A percentile compares a stretch with the other conserved stretches of the same genome.
phyloP scores from a whole-genome alignment of 2,797 vertebrate species.

The Micrastur ruficollis region DNA sequence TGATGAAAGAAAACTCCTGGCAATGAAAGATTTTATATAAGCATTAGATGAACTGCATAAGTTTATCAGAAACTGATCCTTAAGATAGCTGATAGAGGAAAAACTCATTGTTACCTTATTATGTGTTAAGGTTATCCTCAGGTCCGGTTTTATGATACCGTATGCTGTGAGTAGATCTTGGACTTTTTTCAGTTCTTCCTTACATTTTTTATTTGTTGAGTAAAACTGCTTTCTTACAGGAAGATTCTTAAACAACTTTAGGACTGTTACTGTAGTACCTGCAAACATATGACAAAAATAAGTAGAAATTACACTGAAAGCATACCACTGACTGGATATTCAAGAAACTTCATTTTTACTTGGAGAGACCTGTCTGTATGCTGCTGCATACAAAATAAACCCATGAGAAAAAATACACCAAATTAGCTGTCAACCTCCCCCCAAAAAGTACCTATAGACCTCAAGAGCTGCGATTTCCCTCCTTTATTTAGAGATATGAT shows the following conservation, averaged over 20 bases:
- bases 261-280: slow-evolving; percentile 91
- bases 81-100: background rate
- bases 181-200: slow-evolving; percentile 92
- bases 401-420: background rate
- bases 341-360: background rate
- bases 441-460: background rate
- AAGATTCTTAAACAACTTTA: slow-evolving; percentile 91
- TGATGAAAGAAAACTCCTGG: background rate
- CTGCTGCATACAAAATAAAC: background rate
- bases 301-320: background rate
- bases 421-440: background rate
- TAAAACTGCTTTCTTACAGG: slow-evolving; percentile 95
- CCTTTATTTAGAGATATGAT: background rate
- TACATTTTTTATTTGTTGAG: slow-evolving; percentile 88
- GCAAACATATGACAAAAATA: background rate
- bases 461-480: background rate
- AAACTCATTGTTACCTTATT: slow-evolving; percentile 79
- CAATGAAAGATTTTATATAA: background rate
- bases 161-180: slow-evolving; percentile 90
- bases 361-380: background rate
- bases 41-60: background rate
- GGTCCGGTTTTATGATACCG: slow-evolving; percentile 87
- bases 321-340: background rate
- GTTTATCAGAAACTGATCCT: background rate
- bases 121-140: slow-evolving; percentile 87